phyloP scores from a whole-genome alignment of 1,140 invertebrate species.

The Carposina sasakii region DNA sequence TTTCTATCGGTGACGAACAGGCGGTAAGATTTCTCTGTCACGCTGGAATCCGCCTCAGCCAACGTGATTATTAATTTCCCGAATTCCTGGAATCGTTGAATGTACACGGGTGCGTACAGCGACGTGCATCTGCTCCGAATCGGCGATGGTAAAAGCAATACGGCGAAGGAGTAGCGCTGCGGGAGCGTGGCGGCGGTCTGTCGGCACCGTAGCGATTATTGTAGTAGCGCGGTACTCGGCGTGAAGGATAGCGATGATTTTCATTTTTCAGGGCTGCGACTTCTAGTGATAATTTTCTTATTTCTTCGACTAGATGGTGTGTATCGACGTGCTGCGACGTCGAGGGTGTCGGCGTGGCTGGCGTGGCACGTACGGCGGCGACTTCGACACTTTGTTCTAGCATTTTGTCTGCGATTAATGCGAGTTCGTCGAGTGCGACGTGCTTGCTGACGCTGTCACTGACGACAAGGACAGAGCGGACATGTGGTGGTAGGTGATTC shows the following conservation, averaged over 20 bases:
- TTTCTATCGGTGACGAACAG: not conserved
- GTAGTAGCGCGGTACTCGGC: not conserved
- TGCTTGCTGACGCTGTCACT: not conserved
- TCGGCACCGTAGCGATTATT: not conserved
- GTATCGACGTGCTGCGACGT: too few species aligned
- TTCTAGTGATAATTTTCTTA: not conserved
- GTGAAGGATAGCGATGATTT: too few species aligned
- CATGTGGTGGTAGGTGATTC: constrained; percentile 3
- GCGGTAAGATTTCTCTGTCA: not conserved
- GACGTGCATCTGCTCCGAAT: not conserved
- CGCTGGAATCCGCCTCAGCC: not conserved
- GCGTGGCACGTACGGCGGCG: not conserved
- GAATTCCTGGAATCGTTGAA: not conserved
- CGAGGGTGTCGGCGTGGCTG: too few species aligned
- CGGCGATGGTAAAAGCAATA: constrained; percentile 13
- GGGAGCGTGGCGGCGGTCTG: constrained; percentile 6
- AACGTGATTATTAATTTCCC: not conserved
- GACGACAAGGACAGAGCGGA: constrained; percentile 2
- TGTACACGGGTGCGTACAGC: constrained; percentile 3
- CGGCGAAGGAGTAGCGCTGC: too few species aligned
- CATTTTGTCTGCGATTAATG: constrained; percentile 19
- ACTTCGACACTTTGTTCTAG: not conserved
- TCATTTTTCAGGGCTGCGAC: not conserved
- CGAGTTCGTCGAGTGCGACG: constrained; percentile 11
- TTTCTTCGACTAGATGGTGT: not conserved